Base-by-base conservation (phyloP, 2,888 invertebrate species). In the Drosophila imparisetae region DNA sequence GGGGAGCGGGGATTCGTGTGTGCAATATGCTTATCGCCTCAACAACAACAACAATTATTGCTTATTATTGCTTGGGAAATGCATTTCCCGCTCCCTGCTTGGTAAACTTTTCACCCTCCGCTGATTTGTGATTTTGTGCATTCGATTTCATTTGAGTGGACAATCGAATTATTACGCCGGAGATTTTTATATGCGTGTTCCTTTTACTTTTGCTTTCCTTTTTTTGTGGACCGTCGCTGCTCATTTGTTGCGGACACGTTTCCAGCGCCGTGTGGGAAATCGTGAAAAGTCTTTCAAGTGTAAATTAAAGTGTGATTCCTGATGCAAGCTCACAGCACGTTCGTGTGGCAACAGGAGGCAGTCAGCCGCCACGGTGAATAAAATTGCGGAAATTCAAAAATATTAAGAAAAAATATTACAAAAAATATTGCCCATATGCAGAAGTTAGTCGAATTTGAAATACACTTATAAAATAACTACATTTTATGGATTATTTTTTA, bases 231-330 rank as follows among this genome's bases (percentile, higher is more conserved):
- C 53, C 57, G 74, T 66, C 70, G 76, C 71, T 86, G 89, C 87
- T 86, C 86, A 89, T 86, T 89, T 86, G 86, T 89, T 89, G 89
- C 83, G 85, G 83, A 79, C 86, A 86, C 89, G 86, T 86, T 89
- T 80, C 53, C 71, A 50, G 65, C 42, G 62, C 65, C 72, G 76
- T 86, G 83, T 81, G 83, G 72, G 81, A 82, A 81, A 75, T 68
- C 80, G 72, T 80, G 81, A 61, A 78, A 80, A 84, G 52, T 82
- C 82, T 81, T 75, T 84, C 82, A 73, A 84, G 85, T 85, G 86
- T 87, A 68, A 89, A 87, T 89, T 83, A 80, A 87, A 87, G 77
- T 80, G 80, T 64, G 78, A 75, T 80, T 75, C 65, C 70, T 74
- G 64, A 81, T 82, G 81, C 87, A 82, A 69, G 72, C 83, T 73